Percentiles rank a stretch among this genome's conserved stretches.
Evolutionary conservation across 2,888 invertebrate species (phyloP).

Genomic region (Sesamia inferens): DNA sequence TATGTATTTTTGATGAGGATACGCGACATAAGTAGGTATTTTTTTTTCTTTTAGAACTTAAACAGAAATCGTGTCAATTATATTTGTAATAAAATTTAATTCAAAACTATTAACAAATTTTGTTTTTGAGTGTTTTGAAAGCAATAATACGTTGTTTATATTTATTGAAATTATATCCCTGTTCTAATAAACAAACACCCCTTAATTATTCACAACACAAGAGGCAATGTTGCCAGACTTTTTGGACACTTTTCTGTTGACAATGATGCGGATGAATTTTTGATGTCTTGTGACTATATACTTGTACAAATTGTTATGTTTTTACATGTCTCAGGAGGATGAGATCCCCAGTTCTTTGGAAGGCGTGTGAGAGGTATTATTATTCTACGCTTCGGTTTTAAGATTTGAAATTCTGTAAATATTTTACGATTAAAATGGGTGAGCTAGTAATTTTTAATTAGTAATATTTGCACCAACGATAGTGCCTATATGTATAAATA

Average conservation of each 20-base stretch:
- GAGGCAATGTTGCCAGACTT: neutral
- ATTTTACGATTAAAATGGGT: neutral
- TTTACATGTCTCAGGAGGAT: neutral
- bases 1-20: constrained; percentile 32
- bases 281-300: no score
- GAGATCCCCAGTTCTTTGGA: neutral
- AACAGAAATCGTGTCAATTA: neutral
- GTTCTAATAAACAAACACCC: neutral
- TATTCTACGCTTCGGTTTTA: neutral
- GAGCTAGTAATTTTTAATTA: neutral
- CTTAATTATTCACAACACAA: neutral
- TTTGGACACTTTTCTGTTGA: neutral
- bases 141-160: neutral
- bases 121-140: neutral
- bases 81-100: neutral
- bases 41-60: neutral
- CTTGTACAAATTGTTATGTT: constrained; percentile 2
- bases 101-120: neutral
- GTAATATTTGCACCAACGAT: no score
- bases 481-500: no score
- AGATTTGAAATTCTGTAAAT: neutral
- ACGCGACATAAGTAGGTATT: neutral
- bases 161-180: neutral
- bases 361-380: neutral
- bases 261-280: neutral